A percentile compares a stretch with the other conserved stretches of the same genome.
Evolutionary conservation across 2,113 vertebrate species (phyloP).

Genomic region (Bambusicola thoracicus): DNA sequence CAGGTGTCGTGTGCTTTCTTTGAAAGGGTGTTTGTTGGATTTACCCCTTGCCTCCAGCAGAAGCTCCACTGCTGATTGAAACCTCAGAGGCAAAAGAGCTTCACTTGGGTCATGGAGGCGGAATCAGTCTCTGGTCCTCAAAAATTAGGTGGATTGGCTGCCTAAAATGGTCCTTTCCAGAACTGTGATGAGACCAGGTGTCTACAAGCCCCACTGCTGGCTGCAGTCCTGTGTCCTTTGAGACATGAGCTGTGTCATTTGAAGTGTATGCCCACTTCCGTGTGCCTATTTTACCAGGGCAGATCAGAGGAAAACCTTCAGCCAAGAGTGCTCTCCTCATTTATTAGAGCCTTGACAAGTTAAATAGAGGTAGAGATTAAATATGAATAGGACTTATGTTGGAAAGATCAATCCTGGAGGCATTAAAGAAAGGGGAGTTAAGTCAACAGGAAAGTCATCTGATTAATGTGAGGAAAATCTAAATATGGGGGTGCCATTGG

Average conservation of each 20-base stretch:
- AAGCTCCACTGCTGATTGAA: background rate
- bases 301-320: background rate
- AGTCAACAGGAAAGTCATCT: conserved; percentile 44
- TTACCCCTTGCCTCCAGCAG: background rate
- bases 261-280: background rate
- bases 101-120: background rate
- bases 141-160: background rate
- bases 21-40: background rate
- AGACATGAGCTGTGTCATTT: background rate
- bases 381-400: conserved; percentile 54
- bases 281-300: background rate
- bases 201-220: background rate
- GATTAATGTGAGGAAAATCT: conserved; percentile 40
- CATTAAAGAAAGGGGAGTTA: conserved; percentile 41
- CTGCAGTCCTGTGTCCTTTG: background rate
- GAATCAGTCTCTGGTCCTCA: background rate
- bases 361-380: conserved; percentile 64
- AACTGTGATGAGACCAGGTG: background rate
- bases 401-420: conserved; percentile 53
- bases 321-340: background rate
- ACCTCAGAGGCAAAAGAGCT: background rate
- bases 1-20: background rate
- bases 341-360: conserved; percentile 61
- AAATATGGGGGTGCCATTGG: background rate
- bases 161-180: background rate